Conservation (phyloP, 2,888 invertebrate species). For the Drosophila lutescens region DNA sequence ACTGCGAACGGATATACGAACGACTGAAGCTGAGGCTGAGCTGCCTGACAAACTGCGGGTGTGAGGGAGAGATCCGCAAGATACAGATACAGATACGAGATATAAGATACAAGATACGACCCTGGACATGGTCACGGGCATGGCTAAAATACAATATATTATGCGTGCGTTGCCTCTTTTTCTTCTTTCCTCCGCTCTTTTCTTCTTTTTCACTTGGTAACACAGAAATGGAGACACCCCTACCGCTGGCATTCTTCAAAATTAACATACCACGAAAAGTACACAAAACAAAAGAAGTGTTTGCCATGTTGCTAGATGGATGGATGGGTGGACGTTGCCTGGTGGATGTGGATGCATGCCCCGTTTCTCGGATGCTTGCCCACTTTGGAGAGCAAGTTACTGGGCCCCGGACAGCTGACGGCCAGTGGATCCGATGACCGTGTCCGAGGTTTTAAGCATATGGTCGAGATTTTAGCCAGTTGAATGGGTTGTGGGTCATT, state of each 20-base stretch:
- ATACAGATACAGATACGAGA: slow-evolving; percentile 53
- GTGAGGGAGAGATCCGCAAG: slow-evolving; percentile 32
- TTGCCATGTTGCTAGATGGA: slow-evolving; percentile 30
- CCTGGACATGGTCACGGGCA: slow-evolving; percentile 72
- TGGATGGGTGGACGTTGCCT: slow-evolving; percentile 10
- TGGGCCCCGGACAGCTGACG: slow-evolving; percentile 26
- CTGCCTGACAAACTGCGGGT: slow-evolving; percentile 51
- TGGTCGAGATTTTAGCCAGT: slow-evolving; percentile 27
- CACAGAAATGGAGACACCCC: slow-evolving; percentile 35
- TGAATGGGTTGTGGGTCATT: slow-evolving; percentile 3
- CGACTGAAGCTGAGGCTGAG: slow-evolving; percentile 78
- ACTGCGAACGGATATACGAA: slow-evolving; percentile 75
- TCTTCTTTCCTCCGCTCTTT: slow-evolving; percentile 9
- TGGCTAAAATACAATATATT: slow-evolving; percentile 68
- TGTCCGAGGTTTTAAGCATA: slow-evolving; percentile 18
- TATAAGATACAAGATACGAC: slow-evolving; percentile 68
- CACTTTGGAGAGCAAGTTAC: slow-evolving; percentile 25
- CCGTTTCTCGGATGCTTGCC: slow-evolving; percentile 8
- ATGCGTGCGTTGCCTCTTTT: slow-evolving; percentile 42
- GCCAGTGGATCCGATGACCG: slow-evolving; percentile 34
- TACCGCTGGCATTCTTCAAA: slow-evolving; percentile 59
- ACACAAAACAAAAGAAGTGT: slow-evolving; percentile 45
- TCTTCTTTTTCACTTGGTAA: slow-evolving; percentile 45
- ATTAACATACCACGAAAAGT: slow-evolving; percentile 63
- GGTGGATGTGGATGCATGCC: slow-evolving; percentile 22